Evolutionary conservation across 2,888 invertebrate species (phyloP).

Genomic region (Melinopterus prodromus): DNA sequence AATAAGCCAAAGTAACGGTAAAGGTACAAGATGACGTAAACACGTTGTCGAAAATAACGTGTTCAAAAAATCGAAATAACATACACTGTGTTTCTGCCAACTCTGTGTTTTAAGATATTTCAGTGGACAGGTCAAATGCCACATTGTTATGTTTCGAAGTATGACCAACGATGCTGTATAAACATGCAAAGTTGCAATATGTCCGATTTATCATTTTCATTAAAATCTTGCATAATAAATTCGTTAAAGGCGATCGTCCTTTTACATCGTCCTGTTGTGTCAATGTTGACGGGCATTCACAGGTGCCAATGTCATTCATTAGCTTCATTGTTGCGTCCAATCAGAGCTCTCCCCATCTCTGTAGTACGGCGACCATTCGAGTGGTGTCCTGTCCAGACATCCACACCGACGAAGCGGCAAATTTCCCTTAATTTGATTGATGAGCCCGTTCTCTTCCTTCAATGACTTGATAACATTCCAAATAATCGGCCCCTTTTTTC

Average conservation of each 20-base stretch:
- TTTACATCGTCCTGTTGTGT: neutral
- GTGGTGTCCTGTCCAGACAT: slow-evolving; percentile 15
- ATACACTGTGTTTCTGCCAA: no score
- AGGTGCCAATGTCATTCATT: slow-evolving; percentile 39
- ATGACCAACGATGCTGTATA: neutral
- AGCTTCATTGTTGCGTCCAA: slow-evolving; percentile 33
- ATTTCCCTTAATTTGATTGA: slow-evolving; percentile 39
- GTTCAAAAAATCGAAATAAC: no score
- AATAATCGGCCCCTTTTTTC: slow-evolving; percentile 33
- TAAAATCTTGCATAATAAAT: slow-evolving; percentile 4
- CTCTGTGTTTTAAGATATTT: no score
- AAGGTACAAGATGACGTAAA: no score
- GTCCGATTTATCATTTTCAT: neutral
- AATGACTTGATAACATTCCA: slow-evolving; percentile 37
- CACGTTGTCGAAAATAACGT: no score
- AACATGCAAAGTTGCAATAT: neutral
- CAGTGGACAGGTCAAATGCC: no score
- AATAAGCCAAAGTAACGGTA: no score
- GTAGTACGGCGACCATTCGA: slow-evolving; percentile 20
- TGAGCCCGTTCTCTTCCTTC: slow-evolving; percentile 25
- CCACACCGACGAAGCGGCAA: slow-evolving; percentile 25
- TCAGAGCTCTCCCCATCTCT: neutral
- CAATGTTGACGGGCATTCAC: slow-evolving; percentile 23
- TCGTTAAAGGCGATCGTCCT: neutral
- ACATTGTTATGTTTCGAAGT: neutral